Percentiles rank a stretch among this genome's conserved stretches.
These are phyloP conservation scores for Vollenhovia emeryi DNA, from an alignment of 1,140 invertebrate species.

Conservation along the genomic window DNA sequence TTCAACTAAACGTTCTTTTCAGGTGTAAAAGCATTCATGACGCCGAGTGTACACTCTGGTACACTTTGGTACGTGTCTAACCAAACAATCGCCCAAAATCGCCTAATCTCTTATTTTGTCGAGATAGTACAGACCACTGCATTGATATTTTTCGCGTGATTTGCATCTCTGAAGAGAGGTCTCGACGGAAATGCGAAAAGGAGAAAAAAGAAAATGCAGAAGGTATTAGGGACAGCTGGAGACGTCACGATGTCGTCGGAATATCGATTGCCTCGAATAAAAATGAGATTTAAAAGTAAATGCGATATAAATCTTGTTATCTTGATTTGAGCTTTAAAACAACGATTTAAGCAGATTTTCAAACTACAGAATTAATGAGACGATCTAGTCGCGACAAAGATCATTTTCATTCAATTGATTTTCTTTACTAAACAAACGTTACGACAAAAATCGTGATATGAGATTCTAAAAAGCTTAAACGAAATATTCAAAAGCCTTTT, in stretches of 20 bases:
- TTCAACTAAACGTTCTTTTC: too few relatives aligned
- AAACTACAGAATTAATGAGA: not conserved
- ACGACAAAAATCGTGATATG: not conserved
- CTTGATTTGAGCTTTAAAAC: not conserved
- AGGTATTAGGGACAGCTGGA: constrained; percentile 73
- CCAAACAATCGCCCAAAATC: too few relatives aligned
- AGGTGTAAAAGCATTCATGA: too few relatives aligned
- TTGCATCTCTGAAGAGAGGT: not conserved
- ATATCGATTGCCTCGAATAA: constrained; percentile 80
- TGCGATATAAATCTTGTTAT: not conserved
- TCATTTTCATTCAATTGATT: not conserved
- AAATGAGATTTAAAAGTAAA: constrained; percentile 62
- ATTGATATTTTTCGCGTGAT: not conserved
- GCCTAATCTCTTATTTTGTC: not conserved
- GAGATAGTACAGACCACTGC: not conserved
- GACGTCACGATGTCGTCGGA: constrained; percentile 78
- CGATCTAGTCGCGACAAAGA: not conserved
- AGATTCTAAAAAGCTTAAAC: too few relatives aligned
- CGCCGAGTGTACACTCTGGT: too few relatives aligned
- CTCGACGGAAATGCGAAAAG: not conserved
- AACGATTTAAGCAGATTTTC: not conserved
- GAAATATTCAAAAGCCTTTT: too few relatives aligned
- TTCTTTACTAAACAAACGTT: not conserved
- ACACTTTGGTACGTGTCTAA: too few relatives aligned
- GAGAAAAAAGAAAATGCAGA: constrained; percentile 68